Base-by-base conservation (phyloP, 2,888 invertebrate species). In the Catocala sponsa region DNA sequence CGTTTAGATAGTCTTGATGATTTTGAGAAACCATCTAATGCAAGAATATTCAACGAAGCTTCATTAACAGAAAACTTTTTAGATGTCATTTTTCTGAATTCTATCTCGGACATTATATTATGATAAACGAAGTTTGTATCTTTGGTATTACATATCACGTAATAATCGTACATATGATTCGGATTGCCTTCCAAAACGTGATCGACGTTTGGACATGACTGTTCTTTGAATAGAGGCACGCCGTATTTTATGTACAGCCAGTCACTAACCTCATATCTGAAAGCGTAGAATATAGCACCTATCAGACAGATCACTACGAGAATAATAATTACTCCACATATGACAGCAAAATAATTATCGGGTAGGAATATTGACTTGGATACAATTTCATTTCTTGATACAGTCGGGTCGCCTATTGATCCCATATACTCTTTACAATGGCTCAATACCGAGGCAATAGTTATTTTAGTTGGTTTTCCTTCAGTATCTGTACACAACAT, bases 91-190 rank as follows among this genome's bases (percentile, higher is more conserved):
- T 97, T 97, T 74, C 94, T 87, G 74, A 91, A 93, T 84, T 98
- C 98, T 71, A 98, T 91, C 82, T 97, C 97, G 76, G 88, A 96
- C 95, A 93, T 97, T 80, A 94, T 96, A 92, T 94, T 96, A 94
- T 90, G 96, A 89, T 89, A 96, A 90, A 95, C 95, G 72, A 95
- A 96, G 95, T 93, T 96, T 83, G 93, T 97, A 95, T 98, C 98
- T 89, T 97, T 96, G 88, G 97, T 96, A 91, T 97, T 97, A 91
- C 98, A 98, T 80, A 98, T 96, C 88, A 98, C 96, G 91, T 98
- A 98, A 69, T 97, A 98, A 87, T 98, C 98, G 89, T 97, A 98
- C 70, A 97, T 95, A 72, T 97, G 96, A 84, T 96, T 96, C 41
- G 96, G 93, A 69, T 96, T 95, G 13, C 96, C 96, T 64, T 97